Conservation (phyloP, 2,797 vertebrate genomes). For the Anas capensis region DNA sequence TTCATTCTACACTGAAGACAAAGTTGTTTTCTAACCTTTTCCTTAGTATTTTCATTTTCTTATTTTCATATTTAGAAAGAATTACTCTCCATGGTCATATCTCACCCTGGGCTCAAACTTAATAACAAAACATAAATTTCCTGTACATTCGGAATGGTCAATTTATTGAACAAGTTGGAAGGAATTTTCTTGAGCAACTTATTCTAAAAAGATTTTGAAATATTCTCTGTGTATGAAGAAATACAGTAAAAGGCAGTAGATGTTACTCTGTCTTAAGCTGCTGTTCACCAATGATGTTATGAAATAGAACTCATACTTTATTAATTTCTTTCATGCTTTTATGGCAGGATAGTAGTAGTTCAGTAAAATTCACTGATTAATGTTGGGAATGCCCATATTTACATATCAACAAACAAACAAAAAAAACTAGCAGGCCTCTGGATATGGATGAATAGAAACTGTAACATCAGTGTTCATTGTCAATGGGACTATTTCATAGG, state of each 20-base stretch:
- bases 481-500: background rate
- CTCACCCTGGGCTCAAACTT: background rate
- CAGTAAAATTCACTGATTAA: background rate
- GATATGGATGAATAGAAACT: background rate
- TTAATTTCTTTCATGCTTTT: background rate
- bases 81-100: conserved; percentile 17
- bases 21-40: conserved; percentile 11
- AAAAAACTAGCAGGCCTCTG: background rate
- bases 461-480: background rate
- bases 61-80: conserved; percentile 35
- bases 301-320: background rate
- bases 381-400: background rate
- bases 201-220: background rate
- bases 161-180: background rate
- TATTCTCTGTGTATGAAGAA: background rate
- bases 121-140: background rate
- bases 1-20: conserved; percentile 42
- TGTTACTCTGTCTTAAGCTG: background rate
- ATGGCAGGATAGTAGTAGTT: background rate
- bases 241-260: background rate
- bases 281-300: background rate
- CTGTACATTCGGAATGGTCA: background rate
- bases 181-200: background rate
- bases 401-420: background rate
- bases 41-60: conserved; percentile 28